phyloP scores from a whole-genome alignment of 2,888 invertebrate genomes.

The Leuctra nigra region DNA sequence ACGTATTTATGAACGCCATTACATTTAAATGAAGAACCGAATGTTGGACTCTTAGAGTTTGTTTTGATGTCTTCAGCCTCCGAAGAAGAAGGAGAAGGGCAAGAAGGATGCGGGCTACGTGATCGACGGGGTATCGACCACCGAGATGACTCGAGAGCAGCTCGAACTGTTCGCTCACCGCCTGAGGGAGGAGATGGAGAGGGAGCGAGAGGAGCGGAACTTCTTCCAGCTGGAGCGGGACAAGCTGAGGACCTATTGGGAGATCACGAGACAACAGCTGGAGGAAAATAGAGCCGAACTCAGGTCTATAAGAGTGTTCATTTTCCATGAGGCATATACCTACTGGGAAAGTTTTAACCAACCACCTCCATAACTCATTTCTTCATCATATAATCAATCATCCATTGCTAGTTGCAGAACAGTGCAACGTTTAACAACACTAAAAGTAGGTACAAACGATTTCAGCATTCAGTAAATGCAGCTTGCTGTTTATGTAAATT shows the following conservation, averaged over 20 bases:
- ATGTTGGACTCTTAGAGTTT: neutral
- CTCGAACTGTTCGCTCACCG: constrained; percentile 80
- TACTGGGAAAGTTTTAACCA: too few relatives aligned
- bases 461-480: too few relatives aligned
- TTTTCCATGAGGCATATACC: too few relatives aligned
- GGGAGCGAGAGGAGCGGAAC: constrained; percentile 91
- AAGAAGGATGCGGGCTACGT: constrained; percentile 38
- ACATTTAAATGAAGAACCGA: too few relatives aligned
- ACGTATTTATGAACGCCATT: too few relatives aligned
- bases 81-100: constrained; percentile 31
- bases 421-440: too few relatives aligned
- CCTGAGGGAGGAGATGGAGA: constrained; percentile 84
- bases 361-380: too few relatives aligned
- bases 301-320: too few relatives aligned
- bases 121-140: constrained; percentile 87
- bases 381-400: too few relatives aligned
- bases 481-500: too few relatives aligned
- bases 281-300: constrained; percentile 73
- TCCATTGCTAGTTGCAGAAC: too few relatives aligned
- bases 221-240: constrained; percentile 93
- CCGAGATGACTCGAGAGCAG: constrained; percentile 89
- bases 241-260: constrained; percentile 92
- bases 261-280: constrained; percentile 83
- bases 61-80: constrained; percentile 22
- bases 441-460: too few relatives aligned